These are phyloP conservation scores for Brotula barbata DNA, from an alignment of 2,797 vertebrate species.

Conservation along the genomic window DNA sequence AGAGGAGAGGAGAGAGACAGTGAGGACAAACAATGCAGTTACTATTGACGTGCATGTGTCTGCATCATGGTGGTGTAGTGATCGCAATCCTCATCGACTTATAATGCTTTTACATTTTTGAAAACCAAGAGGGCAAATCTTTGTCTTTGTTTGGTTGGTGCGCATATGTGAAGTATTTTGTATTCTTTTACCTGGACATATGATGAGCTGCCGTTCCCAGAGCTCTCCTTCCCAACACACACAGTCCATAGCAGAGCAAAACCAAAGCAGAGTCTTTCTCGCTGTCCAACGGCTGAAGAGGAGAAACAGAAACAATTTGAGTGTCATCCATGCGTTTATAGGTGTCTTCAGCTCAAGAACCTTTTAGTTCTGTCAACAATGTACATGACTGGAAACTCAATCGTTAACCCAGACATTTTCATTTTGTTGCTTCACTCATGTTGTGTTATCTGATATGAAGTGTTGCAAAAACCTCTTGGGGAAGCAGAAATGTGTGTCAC, in stretches of 20 bases:
- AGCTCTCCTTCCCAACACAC: conserved; percentile 95
- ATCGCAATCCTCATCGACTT: too few relatives aligned
- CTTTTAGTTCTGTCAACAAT: too few relatives aligned
- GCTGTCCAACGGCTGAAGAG: conserved; percentile 85
- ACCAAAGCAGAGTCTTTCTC: conserved; percentile 94
- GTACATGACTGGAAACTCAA: background rate
- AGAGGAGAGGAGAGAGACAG: conserved; percentile 21
- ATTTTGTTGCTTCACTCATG: background rate
- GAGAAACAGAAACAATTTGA: background rate
- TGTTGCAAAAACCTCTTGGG: too few relatives aligned
- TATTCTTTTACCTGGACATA: conserved; percentile 87
- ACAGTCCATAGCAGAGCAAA: conserved; percentile 94
- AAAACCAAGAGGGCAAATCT: conserved; percentile 9
- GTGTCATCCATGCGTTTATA: too few relatives aligned
- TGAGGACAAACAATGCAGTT: too few relatives aligned
- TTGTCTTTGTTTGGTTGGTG: conserved; percentile 4
- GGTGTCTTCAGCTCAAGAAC: too few relatives aligned
- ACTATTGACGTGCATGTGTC: too few relatives aligned
- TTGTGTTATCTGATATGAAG: too few relatives aligned
- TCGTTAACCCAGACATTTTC: background rate
- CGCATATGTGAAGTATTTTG: background rate
- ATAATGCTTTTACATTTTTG: background rate
- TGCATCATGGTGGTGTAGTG: too few relatives aligned
- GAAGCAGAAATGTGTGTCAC: too few relatives aligned
- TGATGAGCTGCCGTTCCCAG: conserved; percentile 97